These are phyloP conservation scores for Synergus itoensis DNA, from an alignment of 2,888 invertebrate genomes.

Conservation along the genomic window DNA sequence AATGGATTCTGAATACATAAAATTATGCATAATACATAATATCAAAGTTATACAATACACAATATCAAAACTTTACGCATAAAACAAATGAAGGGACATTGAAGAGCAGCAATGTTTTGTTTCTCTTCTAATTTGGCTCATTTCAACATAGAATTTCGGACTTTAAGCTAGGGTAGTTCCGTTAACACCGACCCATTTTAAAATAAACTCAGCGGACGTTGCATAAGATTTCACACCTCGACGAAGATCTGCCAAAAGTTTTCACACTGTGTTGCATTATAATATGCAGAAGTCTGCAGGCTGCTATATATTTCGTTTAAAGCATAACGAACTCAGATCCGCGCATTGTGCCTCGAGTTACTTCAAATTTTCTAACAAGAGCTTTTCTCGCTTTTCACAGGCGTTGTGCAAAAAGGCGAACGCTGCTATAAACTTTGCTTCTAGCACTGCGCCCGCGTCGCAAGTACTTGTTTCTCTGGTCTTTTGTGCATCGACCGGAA, in stretches of 20 bases:
- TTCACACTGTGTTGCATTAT: background rate
- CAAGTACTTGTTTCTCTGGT: constrained; percentile 26
- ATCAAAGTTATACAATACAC: too few species aligned
- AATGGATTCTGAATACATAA: too few species aligned
- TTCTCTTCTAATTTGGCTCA: too few species aligned
- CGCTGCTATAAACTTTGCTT: constrained; percentile 29
- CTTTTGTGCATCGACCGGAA: constrained; percentile 39
- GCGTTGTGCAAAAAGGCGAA: constrained; percentile 41
- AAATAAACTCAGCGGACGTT: background rate
- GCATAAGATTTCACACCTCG: background rate
- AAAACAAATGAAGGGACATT: too few species aligned
- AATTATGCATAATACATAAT: too few species aligned
- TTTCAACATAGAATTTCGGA: too few species aligned
- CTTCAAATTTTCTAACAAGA: constrained; percentile 50
- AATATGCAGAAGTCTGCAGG: background rate
- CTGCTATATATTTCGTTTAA: constrained; percentile 10
- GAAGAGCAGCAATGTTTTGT: too few species aligned
- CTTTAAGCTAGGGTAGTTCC: background rate
- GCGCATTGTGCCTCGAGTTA: constrained; percentile 52
- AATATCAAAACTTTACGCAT: too few species aligned
- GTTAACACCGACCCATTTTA: background rate
- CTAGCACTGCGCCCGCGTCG: constrained; percentile 23
- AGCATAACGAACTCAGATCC: constrained; percentile 45
- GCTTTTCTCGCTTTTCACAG: constrained; percentile 47
- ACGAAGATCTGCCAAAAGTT: background rate